These are phyloP conservation scores for Diarsia mendica DNA, from an alignment of 2,888 invertebrate genomes.

Conservation along the genomic window DNA sequence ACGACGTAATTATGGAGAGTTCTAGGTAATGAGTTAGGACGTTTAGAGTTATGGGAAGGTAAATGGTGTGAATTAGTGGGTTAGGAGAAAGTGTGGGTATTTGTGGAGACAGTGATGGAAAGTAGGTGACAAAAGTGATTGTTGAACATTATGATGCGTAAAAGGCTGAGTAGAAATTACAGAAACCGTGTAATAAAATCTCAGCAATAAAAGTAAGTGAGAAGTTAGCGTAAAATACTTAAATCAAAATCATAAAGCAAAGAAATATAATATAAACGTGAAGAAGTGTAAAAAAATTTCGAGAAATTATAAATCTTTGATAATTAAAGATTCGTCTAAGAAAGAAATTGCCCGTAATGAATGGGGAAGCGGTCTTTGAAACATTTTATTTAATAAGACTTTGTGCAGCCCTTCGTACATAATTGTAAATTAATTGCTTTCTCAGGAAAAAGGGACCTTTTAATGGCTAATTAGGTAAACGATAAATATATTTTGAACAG, in stretches of 20 bases:
- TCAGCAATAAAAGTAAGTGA: not conserved
- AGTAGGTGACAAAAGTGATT: not conserved
- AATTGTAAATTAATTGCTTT: conserved; percentile 88
- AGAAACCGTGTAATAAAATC: not conserved
- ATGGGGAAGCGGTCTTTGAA: conserved; percentile 78
- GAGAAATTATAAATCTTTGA: conserved; percentile 66
- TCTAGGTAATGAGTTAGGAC: conserved; percentile 45
- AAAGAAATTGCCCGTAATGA: conserved; percentile 81
- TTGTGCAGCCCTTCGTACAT: conserved; percentile 84
- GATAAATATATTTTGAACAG: conserved; percentile 82
- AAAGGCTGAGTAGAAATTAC: not conserved
- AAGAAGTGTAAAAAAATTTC: conserved; percentile 35
- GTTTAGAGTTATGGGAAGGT: conserved; percentile 49
- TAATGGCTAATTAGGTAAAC: conserved; percentile 83
- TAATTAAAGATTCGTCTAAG: conserved; percentile 77
- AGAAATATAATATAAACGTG: conserved; percentile 12
- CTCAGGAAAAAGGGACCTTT: conserved; percentile 80
- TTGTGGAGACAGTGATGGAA: not conserved
- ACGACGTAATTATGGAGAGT: conserved; percentile 47
- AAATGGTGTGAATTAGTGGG: conserved; percentile 36
- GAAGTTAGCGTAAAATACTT: not conserved
- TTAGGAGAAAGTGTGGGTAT: conserved; percentile 15
- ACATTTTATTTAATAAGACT: conserved; percentile 87
- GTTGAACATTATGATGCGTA: not conserved
- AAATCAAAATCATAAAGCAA: conserved; percentile 28